Evolutionary conservation across 1,140 invertebrate species (phyloP).

Genomic region (Popillia japonica): DNA sequence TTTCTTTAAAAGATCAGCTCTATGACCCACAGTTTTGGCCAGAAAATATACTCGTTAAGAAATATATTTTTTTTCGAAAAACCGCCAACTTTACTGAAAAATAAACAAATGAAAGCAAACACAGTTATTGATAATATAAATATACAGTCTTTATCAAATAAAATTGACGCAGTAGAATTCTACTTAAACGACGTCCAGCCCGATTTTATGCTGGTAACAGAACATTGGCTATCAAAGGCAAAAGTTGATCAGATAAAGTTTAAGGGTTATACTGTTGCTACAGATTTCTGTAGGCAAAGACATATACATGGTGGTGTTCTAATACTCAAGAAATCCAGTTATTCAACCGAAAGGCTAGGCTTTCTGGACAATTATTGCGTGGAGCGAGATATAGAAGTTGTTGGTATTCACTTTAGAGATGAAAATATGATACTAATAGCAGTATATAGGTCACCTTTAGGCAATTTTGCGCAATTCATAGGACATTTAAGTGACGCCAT

Average conservation of each 20-base stretch:
- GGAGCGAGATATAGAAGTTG: neutral
- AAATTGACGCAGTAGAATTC: neutral
- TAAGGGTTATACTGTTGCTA: too few relatives aligned
- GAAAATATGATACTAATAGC: neutral
- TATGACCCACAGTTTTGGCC: constrained; percentile 2
- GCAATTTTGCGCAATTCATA: too few relatives aligned
- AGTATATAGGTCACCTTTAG: neutral
- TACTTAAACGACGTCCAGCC: too few relatives aligned
- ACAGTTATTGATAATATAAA: neutral
- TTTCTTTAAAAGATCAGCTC: neutral
- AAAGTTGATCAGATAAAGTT: too few relatives aligned
- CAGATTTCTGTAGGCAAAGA: too few relatives aligned
- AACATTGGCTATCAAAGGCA: too few relatives aligned
- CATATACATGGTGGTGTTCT: too few relatives aligned
- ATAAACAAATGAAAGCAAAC: neutral
- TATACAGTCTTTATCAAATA: constrained; percentile 6
- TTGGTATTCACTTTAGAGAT: neutral
- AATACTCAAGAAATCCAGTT: neutral
- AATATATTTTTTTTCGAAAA: constrained; percentile 10
- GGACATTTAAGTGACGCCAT: too few relatives aligned
- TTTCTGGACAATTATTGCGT: neutral
- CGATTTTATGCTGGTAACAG: too few relatives aligned
- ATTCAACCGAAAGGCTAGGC: neutral
- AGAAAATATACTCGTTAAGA: neutral
- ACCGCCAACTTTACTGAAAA: neutral